Evolutionary conservation across 2,113 vertebrate genomes (phyloP), one percentile per base, ranked within the genome.

Genomic region (pig (Sus scrofa)): DNA sequence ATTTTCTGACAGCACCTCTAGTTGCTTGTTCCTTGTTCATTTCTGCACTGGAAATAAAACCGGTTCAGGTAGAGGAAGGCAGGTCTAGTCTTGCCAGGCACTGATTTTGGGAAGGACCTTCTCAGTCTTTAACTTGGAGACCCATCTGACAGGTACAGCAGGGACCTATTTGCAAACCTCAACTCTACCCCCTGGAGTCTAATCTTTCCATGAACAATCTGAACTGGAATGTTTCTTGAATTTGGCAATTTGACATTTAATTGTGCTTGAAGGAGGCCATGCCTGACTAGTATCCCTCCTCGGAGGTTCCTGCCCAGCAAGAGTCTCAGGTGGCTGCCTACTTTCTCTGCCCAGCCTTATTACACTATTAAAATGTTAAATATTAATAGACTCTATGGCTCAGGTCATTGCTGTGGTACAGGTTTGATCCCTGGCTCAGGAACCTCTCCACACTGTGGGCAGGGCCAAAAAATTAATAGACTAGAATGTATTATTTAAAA

Each of bases 21-120:
- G 82, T 13, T 94, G n/a, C 30, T 75, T 82, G 39, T 24, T 94
- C 37, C 30, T 75, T 82, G 39, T 24, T 93, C 68, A 68, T 77
- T 82, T 96, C 50, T 91, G 11, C 16, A 0, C 7, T 91, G 52
- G 12, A 95, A 95, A 86, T 89, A 86, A 96, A 95, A 78, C 12
- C 26, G 65, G 63, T 22, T 60, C 16, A 67, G 50, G 0, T 15
- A 1, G 15, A 89, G 44, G 67, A 84, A 85, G 73, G 60, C n/a
- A 62, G 73, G 8, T 16, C 58, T 68, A 58, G 6, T 75, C 70
- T 27, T 78, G 52, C 34, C 30, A 85, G n/a, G 39, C 16, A n/a
- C 3, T 54, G 56, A 67, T 20, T 89, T 81, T 16, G 62, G 15
- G 32, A 83, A 60, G 12, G 32, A 71, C 12, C 14, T 77, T 77